Conservation (phyloP, 37 sponge, comb jelly and placozoan species). For the Oopsacas minuta region DNA sequence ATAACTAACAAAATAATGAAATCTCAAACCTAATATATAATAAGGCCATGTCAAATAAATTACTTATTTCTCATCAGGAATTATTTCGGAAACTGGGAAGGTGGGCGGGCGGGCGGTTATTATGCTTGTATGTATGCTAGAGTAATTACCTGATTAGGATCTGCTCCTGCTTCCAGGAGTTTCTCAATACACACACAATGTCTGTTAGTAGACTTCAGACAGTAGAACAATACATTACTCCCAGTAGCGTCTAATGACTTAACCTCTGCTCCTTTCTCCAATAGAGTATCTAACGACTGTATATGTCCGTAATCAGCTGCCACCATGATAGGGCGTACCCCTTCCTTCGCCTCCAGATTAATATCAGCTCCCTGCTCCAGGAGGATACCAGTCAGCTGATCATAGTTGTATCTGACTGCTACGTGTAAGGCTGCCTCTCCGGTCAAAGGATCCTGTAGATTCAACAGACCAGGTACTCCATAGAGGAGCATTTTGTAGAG, state of each 20-base stretch:
- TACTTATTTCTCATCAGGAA: no score
- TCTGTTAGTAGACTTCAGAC: conserved; percentile 60
- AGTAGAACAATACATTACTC: conserved; percentile 51
- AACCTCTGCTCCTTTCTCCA: conserved; percentile 26
- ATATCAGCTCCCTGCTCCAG: conserved; percentile 50
- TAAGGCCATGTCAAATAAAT: no score
- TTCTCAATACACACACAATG: conserved; percentile 64
- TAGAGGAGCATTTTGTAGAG: conserved; percentile 55
- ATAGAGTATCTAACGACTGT: conserved; percentile 56
- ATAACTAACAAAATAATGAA: no score
- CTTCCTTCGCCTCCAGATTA: conserved; percentile 32
- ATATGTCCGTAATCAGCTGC: conserved; percentile 71
- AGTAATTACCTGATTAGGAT: conserved; percentile 57
- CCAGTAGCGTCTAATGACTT: conserved; percentile 42
- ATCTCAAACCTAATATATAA: no score
- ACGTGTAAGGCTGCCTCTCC: conserved; percentile 68
- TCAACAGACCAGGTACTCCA: conserved; percentile 52
- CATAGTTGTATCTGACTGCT: conserved; percentile 54
- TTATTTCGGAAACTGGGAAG: no score
- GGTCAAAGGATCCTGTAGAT: conserved; percentile 65
- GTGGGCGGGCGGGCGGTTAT: no score
- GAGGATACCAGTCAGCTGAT: conserved; percentile 33
- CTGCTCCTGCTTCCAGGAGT: conserved; percentile 48
- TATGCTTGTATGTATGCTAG: no score
- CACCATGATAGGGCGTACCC: conserved; percentile 62